Evolutionary conservation across 2,888 invertebrate species (phyloP).

Genomic region (Empis stercorea): DNA sequence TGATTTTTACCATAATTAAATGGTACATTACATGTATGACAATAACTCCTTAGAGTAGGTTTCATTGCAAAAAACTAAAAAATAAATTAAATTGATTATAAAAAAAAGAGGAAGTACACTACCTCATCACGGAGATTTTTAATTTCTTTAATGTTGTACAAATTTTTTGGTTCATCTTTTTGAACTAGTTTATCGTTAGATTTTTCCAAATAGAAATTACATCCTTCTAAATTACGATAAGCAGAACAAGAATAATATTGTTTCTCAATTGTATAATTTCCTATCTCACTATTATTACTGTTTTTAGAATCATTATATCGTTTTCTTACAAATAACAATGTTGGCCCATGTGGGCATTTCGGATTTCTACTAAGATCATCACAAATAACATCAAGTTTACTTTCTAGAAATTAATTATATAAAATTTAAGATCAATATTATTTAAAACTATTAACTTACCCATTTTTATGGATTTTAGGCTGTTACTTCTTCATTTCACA

Average conservation of each 20-base stretch:
- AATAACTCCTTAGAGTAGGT: constrained; percentile 44
- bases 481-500: too few relatives aligned
- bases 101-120: background rate
- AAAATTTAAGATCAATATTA: too few relatives aligned
- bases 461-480: too few relatives aligned
- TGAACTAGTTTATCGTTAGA: constrained; percentile 4
- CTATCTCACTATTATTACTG: constrained; percentile 19
- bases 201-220: constrained; percentile 48
- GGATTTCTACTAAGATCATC: constrained; percentile 53
- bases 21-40: constrained; percentile 49
- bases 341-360: constrained; percentile 62
- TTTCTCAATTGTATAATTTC: constrained; percentile 1
- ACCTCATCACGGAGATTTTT: constrained; percentile 2
- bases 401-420: too few relatives aligned
- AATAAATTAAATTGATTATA: constrained; percentile 23
- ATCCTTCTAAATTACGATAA: constrained; percentile 65
- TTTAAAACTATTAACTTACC: too few relatives aligned
- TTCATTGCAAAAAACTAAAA: background rate
- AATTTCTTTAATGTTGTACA: background rate
- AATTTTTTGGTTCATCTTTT: too few relatives aligned
- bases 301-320: background rate
- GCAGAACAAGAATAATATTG: constrained; percentile 73
- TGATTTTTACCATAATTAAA: constrained; percentile 23
- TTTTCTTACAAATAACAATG: constrained; percentile 50
- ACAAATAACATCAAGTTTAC: constrained; percentile 35